A percentile compares a stretch with the other conserved stretches of the same genome.
Conservation (phyloP, 2,888 invertebrate genomes). For the Drosophila hamatofila region DNA sequence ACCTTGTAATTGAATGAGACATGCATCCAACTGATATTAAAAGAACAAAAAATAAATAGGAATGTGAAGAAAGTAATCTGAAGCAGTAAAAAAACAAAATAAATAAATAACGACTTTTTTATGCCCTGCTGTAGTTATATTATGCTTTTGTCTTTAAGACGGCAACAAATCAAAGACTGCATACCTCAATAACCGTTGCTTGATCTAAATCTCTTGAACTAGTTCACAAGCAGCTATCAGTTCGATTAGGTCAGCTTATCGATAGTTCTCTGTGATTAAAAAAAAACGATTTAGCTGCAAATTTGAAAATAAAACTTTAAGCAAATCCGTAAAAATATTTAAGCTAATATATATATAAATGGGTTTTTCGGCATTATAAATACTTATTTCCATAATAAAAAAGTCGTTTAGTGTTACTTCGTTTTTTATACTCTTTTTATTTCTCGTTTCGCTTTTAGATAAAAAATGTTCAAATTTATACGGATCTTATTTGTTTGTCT, state of each 20-base stretch:
- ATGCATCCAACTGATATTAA: not conserved
- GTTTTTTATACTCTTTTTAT: constrained; percentile 39
- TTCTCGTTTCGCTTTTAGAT: constrained; percentile 67
- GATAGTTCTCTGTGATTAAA: not conserved
- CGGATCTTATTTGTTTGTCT: constrained; percentile 48
- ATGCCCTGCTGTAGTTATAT: not conserved
- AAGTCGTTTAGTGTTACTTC: constrained; percentile 29
- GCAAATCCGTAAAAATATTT: not conserved
- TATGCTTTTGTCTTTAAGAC: too few species aligned
- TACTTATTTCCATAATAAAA: not conserved
- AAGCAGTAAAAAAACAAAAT: not conserved
- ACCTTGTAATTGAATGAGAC: not conserved
- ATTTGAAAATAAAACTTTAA: not conserved
- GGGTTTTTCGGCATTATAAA: not conserved
- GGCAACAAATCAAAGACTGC: too few species aligned
- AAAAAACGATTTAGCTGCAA: not conserved
- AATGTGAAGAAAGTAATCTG: too few species aligned
- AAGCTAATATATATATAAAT: not conserved
- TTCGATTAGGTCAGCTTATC: not conserved
- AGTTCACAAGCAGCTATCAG: not conserved
- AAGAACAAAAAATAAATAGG: not conserved
- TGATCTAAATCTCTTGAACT: not conserved
- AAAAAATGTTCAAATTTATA: constrained; percentile 79
- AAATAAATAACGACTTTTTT: not conserved
- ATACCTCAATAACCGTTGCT: not conserved